Percentiles rank a stretch among this genome's conserved stretches.
Evolutionary conservation across 2,797 vertebrate species (phyloP).

Genomic region (Sebastes itinus): DNA sequence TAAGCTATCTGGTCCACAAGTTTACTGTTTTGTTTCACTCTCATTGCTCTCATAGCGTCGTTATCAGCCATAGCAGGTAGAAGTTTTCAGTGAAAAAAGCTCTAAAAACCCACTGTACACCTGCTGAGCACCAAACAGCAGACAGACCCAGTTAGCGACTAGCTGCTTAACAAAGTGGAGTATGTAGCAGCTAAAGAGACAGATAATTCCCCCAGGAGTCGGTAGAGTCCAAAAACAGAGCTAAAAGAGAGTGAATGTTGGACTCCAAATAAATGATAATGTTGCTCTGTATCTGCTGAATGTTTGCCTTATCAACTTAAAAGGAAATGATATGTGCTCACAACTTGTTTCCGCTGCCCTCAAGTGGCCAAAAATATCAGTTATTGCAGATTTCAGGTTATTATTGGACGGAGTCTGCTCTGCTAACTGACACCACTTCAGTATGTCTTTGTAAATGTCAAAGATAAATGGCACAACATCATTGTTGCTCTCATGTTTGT

Average conservation of each 20-base stretch:
- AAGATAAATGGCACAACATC: neutral
- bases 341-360: neutral
- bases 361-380: neutral
- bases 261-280: no score
- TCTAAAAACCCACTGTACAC: neutral
- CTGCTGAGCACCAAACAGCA: neutral
- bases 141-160: neutral
- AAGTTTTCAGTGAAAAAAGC: no score
- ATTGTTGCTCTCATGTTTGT: neutral
- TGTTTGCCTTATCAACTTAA: no score
- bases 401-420: neutral
- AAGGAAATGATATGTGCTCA: neutral
- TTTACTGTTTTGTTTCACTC: no score
- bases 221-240: no score
- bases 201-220: no score
- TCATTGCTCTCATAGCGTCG: neutral
- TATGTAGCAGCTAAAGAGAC: no score
- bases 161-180: neutral
- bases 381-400: neutral
- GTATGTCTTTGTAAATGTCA: neutral
- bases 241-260: no score
- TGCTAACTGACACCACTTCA: neutral
- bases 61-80: no score
- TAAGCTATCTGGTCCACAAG: rapidly evolving
- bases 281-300: no score